Base-by-base conservation (phyloP, 2,113 vertebrate species). In the Theristicus caerulescens region DNA sequence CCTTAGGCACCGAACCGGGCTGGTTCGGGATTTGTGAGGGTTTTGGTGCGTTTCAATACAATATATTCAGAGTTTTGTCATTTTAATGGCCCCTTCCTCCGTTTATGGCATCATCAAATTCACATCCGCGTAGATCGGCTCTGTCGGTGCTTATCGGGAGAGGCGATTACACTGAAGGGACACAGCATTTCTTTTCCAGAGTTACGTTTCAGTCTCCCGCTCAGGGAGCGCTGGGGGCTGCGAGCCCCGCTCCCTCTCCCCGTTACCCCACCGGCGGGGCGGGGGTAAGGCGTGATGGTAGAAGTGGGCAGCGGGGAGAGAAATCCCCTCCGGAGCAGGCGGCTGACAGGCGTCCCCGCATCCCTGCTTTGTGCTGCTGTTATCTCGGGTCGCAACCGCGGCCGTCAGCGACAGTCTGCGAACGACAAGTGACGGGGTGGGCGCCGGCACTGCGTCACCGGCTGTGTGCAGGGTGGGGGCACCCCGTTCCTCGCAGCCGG, bases 31-130 rank as follows among this genome's bases (percentile, higher is more conserved):
- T 31, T 80, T 64, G 11, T 40, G 31, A 13, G 32, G 42, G 22
- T 7, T 42, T n/a, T 13, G 38, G 54, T 57, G 46, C 4, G 21
- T 19, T 96, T 91, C 80, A 83, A 74, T 55, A 54, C 36, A 36
- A 10, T 13, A 13, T 13, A 16, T 71, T 77, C 76, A 17, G 72
- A 40, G 46, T 86, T 91, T 81, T 90, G 87, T 94, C 96, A n/a
- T 69, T 94, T 97, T 95, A 94, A 94, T 87, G 59, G 57, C 52
- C 72, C 51, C 22, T 95, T 94, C 83, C 67, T 77, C 80, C 5
- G 13, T 95, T 97, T 92, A 96, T 95, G 88, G 96, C 93, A 85
- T 82, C 96, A 97, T 96, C 91, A 90, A 93, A 87, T 84, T 91
- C 92, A 44, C 80, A 84, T 88, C 85, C 42, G 49, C 88, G 32